A percentile compares a stretch with the other conserved stretches of the same genome.
phyloP scores from a whole-genome alignment of 2,797 vertebrate genomes.

The Gymnothorax javanicus region DNA sequence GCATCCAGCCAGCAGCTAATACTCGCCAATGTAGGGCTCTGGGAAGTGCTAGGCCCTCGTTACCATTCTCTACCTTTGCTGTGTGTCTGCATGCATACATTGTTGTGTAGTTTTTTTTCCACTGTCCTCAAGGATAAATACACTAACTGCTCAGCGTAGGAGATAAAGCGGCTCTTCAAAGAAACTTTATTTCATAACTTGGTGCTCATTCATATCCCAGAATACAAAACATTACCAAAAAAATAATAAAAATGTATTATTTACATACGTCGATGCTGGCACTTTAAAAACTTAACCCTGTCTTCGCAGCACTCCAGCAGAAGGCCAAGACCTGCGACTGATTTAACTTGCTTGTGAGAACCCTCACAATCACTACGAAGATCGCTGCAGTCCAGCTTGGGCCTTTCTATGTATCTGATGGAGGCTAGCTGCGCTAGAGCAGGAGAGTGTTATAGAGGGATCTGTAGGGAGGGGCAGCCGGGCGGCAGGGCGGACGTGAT shows the following conservation, averaged over 20 bases:
- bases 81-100: background rate
- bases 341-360: background rate
- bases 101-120: background rate
- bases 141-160: conserved; percentile 1
- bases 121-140: background rate
- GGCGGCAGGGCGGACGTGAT: background rate
- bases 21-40: background rate
- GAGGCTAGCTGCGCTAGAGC: too few species aligned
- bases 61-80: background rate
- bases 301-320: background rate
- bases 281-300: background rate
- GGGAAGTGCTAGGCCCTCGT: background rate
- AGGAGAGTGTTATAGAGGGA: background rate
- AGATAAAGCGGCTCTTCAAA: background rate
- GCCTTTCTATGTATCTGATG: background rate
- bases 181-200: conserved; percentile 34
- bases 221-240: conserved; percentile 32
- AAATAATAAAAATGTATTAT: conserved; percentile 61
- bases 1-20: background rate
- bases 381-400: background rate
- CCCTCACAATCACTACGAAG: background rate
- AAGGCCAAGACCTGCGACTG: background rate
- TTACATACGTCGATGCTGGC: conserved; percentile 56
- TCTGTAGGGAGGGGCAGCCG: background rate
- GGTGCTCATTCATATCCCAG: conserved; percentile 7